Conservation (phyloP, 2,888 invertebrate species). For the Holacanthella duospinosa region DNA sequence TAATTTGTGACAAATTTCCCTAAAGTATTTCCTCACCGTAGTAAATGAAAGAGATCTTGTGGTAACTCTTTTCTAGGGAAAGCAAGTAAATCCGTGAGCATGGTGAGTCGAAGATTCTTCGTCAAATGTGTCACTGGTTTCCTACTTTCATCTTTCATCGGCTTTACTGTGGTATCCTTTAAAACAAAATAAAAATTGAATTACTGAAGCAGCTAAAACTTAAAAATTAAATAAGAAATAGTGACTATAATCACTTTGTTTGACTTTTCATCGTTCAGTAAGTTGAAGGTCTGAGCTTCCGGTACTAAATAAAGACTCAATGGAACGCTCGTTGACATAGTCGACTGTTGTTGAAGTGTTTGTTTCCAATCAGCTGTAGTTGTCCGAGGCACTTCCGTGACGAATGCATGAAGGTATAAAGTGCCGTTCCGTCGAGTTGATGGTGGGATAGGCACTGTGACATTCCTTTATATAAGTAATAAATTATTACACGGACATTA, state of each 20-base stretch:
- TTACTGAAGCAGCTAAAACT: too few relatives aligned
- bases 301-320: constrained; percentile 66
- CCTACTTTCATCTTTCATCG: background rate
- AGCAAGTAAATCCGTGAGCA: constrained; percentile 29
- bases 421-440: constrained; percentile 75
- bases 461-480: constrained; percentile 50
- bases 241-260: background rate
- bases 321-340: constrained; percentile 51
- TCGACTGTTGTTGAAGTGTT: constrained; percentile 53
- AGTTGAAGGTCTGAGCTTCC: constrained; percentile 51
- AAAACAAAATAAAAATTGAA: background rate
- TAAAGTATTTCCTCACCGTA: constrained; percentile 15
- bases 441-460: constrained; percentile 58
- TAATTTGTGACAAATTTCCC: background rate
- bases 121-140: constrained; percentile 31
- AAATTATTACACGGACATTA: too few relatives aligned
- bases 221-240: too few relatives aligned
- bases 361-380: constrained; percentile 46
- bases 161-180: background rate
- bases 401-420: constrained; percentile 62
- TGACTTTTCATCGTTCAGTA: constrained; percentile 38
- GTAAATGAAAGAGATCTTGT: constrained; percentile 24
- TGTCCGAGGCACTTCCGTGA: constrained; percentile 44
- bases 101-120: constrained; percentile 29
- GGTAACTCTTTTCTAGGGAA: constrained; percentile 33